Evolutionary conservation across 2,113 vertebrate genomes (phyloP), one percentile per base, ranked within the genome.

Genomic region (Calyptommatus sinebrachiatus): DNA sequence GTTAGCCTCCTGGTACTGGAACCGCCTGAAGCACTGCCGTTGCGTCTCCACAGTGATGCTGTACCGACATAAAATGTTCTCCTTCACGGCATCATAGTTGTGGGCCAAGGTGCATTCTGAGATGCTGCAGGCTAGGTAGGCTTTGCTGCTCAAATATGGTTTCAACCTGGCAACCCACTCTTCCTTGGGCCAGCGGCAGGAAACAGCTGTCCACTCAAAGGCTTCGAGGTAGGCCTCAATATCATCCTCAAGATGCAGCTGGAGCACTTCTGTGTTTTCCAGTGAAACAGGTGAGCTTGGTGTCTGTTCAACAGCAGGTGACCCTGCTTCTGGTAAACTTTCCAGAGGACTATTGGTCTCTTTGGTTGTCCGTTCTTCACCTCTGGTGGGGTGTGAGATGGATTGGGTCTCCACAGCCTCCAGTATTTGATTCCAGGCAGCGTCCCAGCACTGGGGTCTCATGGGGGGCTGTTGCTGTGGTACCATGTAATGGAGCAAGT

Each of bases 181-280:
- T 26, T 28, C 18, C 7, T 20, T 74, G 63, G 79, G 71, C 79
- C 79, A 80, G 2, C 5, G 31, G 63, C 20, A 50, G 62, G 31
- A 9, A 2, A 3, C 12, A 29, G 79, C 79, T 24, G 35, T 10
- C 2, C 48, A n/a, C 20, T 80, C 79, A 68, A 74, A 80, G 63
- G 16, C 63, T 24, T 80, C 71, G 16, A 80, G 29, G 63, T 67
- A 80, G 26, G 63, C 48, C 28, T 80, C 71, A n/a, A 80, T 80
- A 41, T 80, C 79, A 28, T 74, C 79, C 29, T 73, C 79, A 14
- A 45, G 31, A 3, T 74, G 79, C 5, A 80, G 7, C 2, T 67
- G 71, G 21, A 73, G 79, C 24, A 67, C 48, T 71, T 63, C 73
- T 21, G 5, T 24, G 18, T 68, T 29, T 67, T 74, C 22, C 29